Evolutionary conservation across 2,113 vertebrate genomes (phyloP).

Genomic region (Petrocephalus microphthalmus): DNA sequence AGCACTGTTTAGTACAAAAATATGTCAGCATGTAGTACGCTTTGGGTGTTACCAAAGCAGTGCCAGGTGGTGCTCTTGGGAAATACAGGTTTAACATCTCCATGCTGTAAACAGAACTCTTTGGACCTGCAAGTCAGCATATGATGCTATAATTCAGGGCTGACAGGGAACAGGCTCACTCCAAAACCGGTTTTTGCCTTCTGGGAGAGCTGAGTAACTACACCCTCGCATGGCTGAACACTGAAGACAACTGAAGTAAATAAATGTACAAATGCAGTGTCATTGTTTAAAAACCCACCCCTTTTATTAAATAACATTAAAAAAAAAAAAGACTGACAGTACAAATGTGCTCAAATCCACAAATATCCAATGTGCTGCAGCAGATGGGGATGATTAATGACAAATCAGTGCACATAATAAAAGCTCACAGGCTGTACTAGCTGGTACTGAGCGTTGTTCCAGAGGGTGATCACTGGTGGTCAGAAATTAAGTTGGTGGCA

Average conservation of each 20-base stretch:
- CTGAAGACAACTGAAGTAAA: neutral
- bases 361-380: neutral
- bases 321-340: neutral
- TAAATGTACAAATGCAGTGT: neutral
- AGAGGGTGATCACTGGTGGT: neutral
- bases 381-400: neutral
- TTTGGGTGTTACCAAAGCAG: neutral
- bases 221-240: neutral
- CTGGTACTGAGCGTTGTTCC: neutral
- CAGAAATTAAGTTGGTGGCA: neutral
- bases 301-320: constrained; percentile 1
- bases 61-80: neutral
- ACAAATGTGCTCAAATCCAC: neutral
- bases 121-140: neutral
- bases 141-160: neutral
- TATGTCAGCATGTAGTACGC: neutral
- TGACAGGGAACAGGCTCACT: neutral
- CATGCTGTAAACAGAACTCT: neutral
- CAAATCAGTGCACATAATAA: neutral
- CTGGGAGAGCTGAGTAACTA: neutral
- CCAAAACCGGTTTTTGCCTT: neutral
- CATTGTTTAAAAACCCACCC: constrained; percentile 1
- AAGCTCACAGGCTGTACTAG: neutral
- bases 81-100: neutral
- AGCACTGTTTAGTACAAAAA: neutral